A percentile compares a stretch with the other conserved stretches of the same genome.
Evolutionary conservation across 1,140 invertebrate genomes (phyloP).

Genomic region (Colletes gigas): DNA sequence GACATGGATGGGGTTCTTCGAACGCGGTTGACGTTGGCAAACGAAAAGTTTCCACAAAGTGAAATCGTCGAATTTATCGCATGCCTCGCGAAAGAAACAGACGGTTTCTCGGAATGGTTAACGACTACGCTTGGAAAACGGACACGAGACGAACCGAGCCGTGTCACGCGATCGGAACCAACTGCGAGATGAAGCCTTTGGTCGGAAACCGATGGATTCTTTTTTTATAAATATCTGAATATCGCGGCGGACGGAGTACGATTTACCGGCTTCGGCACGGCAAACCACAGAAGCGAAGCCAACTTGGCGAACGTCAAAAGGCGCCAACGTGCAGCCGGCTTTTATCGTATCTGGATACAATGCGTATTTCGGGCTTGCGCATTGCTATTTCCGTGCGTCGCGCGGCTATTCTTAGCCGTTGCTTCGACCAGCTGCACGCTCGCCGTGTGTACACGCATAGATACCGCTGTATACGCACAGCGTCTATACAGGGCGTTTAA

Average conservation of each 20-base stretch:
- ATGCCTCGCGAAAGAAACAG: background rate
- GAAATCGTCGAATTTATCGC: constrained; percentile 19
- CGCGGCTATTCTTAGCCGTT: constrained; percentile 54
- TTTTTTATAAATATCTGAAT: background rate
- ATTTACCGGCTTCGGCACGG: too few species aligned
- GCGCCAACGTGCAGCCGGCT: constrained; percentile 41
- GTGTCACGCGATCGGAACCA: background rate
- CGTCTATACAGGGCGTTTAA: too few species aligned
- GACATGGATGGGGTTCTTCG: background rate
- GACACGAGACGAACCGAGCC: background rate
- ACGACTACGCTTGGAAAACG: background rate
- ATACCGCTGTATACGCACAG: background rate
- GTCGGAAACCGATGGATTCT: background rate
- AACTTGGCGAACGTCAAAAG: constrained; percentile 37
- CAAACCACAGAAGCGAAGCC: background rate
- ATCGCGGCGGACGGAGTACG: too few species aligned
- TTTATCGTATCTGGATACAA: constrained; percentile 57
- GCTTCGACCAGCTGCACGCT: constrained; percentile 46
- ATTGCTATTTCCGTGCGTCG: constrained; percentile 56
- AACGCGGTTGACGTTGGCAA: background rate
- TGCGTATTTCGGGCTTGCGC: constrained; percentile 55
- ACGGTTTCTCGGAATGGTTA: constrained; percentile 14
- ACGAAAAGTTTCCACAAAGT: background rate
- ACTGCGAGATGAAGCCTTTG: too few species aligned
- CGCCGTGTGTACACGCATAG: background rate